Base-by-base conservation (phyloP, 2,888 invertebrate genomes). In the Harpagoxenus sublaevis region DNA sequence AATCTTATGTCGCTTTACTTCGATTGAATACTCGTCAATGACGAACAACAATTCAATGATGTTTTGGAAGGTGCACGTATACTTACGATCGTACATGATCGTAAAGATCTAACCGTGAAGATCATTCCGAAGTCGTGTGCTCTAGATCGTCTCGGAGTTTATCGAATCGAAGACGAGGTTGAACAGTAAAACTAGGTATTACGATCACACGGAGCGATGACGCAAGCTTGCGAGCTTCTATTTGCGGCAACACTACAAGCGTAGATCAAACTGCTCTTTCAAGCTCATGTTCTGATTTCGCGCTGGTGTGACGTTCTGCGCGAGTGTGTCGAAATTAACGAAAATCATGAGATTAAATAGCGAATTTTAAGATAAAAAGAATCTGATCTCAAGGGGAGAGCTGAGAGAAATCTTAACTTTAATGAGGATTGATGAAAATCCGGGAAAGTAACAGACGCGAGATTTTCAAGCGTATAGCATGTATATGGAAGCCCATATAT, bases 211-310 rank as follows among this genome's bases (percentile, higher is more conserved):
- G 87, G 81, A 84, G 81, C 84, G 83, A 86, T 89, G 87, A 91
- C 91, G 93, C 90, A 92, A 92, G 92, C 90, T 86, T 85, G 88
- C 75, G 74, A 60, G 85, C 68, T 83, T 91, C 93, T 93, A 93
- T 92, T 93, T 92, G 89, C 89, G 90, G 91, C 83, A 42, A 42
- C 87, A 86, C 86, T 90, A 86, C 83, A 84, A 85, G 87, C 82
- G 85, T 73, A 84, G 86, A 89, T 86, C 84, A 85, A 89, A 90
- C 87, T 86, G 63, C 78, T 81, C 82, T 83, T 81, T 86, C 87
- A 89, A 86, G 88, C 89, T 86, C 85, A 85, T 35, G 66, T 62
- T 90, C 89, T 81, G 86, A 89, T 91, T 91, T 89, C 85, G 42
- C 70, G 28, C 53, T 39, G n/a, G 57, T 57, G 63, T 71, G 83